Evolutionary conservation across 2,113 vertebrate species (phyloP), one percentile per base, ranked within the genome.

Genomic region (Vidua chalybeata): DNA sequence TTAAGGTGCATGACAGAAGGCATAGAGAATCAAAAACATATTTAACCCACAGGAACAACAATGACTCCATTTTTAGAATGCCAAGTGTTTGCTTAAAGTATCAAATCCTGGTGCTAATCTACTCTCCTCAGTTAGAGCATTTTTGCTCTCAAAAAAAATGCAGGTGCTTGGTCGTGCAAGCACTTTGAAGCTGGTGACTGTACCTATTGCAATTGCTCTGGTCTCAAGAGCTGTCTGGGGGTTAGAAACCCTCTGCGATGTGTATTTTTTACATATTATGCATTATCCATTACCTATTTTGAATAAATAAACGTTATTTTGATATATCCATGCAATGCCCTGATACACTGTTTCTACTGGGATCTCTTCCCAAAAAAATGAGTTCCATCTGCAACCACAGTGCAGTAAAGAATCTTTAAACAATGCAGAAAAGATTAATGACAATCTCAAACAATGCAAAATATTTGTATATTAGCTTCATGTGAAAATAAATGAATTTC

Each of bases 121-220:
- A 41, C 23, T 67, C 22, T 66, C 48, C 66, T 88, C 41, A 51
- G 24, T 8, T 13, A 48, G 33, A 68, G 7, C 27, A 59, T 37
- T 75, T 68, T 26, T 24, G 12, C 0, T 15, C 14, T 0, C 0
- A 6, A 68, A 35, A 66, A 82, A 81, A 45, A 21, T 66, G 19
- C 33, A 89, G 15, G 5, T 11, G 7, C 27, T 45, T 48, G 30
- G 24, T 52, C 6, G 1, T 64, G 48, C 7, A 13, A 85, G 39
- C n/a, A 46, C 24, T 26, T 58, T 0, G 0, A n/a, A 85, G 21
- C 21, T 48, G 27, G 9, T 51, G 56, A 77, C 55, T 71, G 5
- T 14, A 76, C 37, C 8, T 24, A 55, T 52, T 17, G 14, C 35
- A 75, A 73, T 10, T 0, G 2, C 30, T 72, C 33, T 0, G 1